Percentiles rank a stretch among this genome's conserved stretches.
Conservation (phyloP, 2,113 vertebrate genomes). For the Alouatta palliata region DNA sequence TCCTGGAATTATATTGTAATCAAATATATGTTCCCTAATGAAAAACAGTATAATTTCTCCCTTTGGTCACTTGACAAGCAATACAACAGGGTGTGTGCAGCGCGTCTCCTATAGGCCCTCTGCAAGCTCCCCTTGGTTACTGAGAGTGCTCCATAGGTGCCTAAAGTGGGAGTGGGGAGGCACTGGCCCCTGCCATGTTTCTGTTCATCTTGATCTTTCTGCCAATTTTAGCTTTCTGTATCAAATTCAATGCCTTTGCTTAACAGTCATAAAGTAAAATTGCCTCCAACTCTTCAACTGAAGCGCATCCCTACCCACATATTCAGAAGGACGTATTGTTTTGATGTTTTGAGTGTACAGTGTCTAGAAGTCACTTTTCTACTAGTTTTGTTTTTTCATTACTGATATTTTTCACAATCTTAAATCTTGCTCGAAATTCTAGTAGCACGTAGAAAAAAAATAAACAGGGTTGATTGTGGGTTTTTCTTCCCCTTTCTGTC, state of each 20-base stretch:
- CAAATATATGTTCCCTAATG: constrained; percentile 13
- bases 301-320: neutral
- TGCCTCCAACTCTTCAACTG: neutral
- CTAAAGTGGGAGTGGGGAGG: neutral
- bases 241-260: neutral
- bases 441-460: neutral
- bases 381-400: neutral
- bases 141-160: neutral
- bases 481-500: neutral
- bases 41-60: neutral
- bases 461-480: neutral
- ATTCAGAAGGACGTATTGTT: neutral
- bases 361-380: neutral
- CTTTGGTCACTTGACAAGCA: constrained; percentile 7
- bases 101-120: neutral
- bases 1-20: constrained; percentile 32
- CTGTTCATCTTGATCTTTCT: neutral
- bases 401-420: neutral
- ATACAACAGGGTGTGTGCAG: neutral
- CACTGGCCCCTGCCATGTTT: neutral
- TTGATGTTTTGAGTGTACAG: neutral
- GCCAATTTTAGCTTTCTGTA: neutral
- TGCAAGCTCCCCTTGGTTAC: neutral
- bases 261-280: neutral
- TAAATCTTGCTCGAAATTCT: neutral